phyloP scores from a whole-genome alignment of 2,797 vertebrate species.

The Simalia tracyae region DNA sequence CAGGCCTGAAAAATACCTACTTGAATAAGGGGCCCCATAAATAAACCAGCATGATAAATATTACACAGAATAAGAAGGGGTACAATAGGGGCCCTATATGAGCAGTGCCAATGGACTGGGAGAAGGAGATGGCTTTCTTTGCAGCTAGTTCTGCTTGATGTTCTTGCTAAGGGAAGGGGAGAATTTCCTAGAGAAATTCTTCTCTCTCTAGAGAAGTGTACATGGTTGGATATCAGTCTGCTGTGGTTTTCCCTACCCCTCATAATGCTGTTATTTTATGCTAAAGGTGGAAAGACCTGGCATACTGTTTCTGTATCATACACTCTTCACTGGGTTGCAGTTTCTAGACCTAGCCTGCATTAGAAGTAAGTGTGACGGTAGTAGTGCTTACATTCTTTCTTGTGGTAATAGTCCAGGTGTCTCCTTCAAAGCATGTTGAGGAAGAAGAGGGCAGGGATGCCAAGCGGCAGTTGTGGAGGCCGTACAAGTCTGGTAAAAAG shows the following conservation, averaged over 20 bases:
- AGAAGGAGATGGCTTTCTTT: constrained; percentile 36
- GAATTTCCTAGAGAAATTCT: rapidly evolving
- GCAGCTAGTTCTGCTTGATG: constrained; percentile 27
- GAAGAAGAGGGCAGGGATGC: not conserved
- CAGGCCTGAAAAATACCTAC: constrained; percentile 83
- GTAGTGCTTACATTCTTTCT: not conserved
- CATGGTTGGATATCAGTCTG: not conserved
- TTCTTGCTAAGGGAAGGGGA: not conserved
- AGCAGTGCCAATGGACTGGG: constrained; percentile 32
- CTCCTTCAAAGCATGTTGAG: not conserved
- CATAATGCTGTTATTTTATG: not conserved
- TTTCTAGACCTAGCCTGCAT: not conserved
- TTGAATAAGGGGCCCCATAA: constrained; percentile 74
- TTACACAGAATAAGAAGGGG: constrained; percentile 75
- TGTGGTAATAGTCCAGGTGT: not conserved
- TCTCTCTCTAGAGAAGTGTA: not conserved
- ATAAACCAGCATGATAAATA: constrained; percentile 80
- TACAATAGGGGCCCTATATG: constrained; percentile 61
- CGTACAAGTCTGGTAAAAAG: not conserved
- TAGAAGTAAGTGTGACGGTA: not conserved
- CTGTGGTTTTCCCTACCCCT: not conserved
- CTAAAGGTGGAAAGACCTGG: not conserved
- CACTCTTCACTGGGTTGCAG: not conserved
- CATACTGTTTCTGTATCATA: not conserved
- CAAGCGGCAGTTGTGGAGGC: not conserved